phyloP scores from a whole-genome alignment of 2,113 vertebrate species.

The Typhlomys cinereus region DNA sequence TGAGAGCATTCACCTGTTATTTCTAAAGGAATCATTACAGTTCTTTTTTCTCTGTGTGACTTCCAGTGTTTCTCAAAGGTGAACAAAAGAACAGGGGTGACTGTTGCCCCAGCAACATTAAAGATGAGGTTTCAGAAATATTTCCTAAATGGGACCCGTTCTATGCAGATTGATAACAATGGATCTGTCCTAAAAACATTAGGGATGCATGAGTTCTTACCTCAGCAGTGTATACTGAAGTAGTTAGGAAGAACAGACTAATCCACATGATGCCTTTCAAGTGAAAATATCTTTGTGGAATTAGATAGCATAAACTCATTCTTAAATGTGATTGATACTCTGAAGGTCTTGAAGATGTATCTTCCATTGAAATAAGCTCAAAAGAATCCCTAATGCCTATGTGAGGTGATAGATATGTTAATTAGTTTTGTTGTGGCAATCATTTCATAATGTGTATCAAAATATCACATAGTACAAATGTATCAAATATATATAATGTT shows the following conservation, averaged over 20 bases:
- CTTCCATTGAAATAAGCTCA: background rate
- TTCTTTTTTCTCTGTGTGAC: background rate
- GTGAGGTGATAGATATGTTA: background rate
- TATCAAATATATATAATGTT: background rate
- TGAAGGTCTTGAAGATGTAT: background rate
- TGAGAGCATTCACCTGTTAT: background rate
- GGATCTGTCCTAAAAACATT: background rate
- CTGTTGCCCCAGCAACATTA: background rate
- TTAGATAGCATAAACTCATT: background rate
- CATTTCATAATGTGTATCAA: background rate
- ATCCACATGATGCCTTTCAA: background rate
- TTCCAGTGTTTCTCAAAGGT: background rate
- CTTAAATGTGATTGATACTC: background rate
- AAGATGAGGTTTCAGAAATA: constrained; percentile 1
- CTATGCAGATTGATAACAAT: background rate
- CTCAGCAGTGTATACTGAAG: background rate
- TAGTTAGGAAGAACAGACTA: background rate
- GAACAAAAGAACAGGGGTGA: background rate
- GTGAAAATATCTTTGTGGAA: background rate
- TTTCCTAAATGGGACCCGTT: background rate
- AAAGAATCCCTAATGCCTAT: constrained; percentile 6
- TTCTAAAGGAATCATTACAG: constrained; percentile 26
- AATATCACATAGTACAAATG: background rate
- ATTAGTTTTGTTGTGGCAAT: background rate
- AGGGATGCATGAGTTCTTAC: background rate